Conservation (phyloP, 1,140 invertebrate species). For the Delia radicum region DNA sequence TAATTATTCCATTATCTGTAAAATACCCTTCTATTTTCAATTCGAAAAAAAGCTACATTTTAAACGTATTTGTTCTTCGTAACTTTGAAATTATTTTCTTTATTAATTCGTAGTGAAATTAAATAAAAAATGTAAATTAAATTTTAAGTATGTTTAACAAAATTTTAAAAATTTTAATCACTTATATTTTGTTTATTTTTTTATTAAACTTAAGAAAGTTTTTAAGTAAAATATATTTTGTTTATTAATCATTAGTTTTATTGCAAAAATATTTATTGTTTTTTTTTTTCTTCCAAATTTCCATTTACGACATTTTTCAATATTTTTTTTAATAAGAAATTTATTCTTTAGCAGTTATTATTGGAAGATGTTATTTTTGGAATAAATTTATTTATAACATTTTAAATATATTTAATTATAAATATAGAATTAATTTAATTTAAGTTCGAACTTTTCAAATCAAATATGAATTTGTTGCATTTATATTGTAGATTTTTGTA, state of each 20-base stretch:
- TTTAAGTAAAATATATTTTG: not conserved
- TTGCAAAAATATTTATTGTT: constrained; percentile 6
- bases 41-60: too few species aligned
- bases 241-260: not conserved
- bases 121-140: not conserved
- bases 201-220: not conserved
- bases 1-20: too few species aligned
- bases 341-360: not conserved
- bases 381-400: constrained; percentile 18
- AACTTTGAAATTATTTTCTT: too few species aligned
- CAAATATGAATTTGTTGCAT: not conserved
- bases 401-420: not conserved
- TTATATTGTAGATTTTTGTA: not conserved
- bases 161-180: too few species aligned
- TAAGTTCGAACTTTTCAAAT: not conserved
- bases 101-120: too few species aligned
- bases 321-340: not conserved
- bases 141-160: too few species aligned
- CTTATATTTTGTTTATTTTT: too few species aligned
- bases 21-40: too few species aligned
- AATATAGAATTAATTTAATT: not conserved
- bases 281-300: not conserved
- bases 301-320: constrained; percentile 20
- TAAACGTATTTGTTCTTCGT: too few species aligned
- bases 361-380: constrained; percentile 17